Evolutionary conservation across 2,797 vertebrate genomes (phyloP).

Genomic region (Melopsittacus undulatus): DNA sequence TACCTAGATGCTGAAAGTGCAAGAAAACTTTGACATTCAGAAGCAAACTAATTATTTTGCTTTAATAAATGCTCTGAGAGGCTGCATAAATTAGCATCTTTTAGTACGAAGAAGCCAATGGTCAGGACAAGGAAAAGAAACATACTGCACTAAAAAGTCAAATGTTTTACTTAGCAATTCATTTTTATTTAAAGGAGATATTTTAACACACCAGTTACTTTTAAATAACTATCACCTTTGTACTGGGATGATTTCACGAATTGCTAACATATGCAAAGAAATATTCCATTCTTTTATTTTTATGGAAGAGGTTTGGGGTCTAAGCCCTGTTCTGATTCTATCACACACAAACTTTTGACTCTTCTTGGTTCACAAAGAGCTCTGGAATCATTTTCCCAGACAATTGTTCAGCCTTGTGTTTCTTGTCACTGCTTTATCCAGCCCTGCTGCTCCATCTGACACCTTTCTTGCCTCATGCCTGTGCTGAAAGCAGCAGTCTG

Average conservation of each 20-base stretch:
- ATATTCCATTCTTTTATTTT: neutral
- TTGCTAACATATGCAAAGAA: neutral
- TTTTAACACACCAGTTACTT: neutral
- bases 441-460: neutral
- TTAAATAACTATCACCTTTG: neutral
- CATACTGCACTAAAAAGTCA: neutral
- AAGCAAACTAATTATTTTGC: slow-evolving; percentile 28
- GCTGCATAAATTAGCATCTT: slow-evolving; percentile 27
- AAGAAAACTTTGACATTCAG: slow-evolving; percentile 54
- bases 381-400: neutral
- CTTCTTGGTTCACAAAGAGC: neutral
- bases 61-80: neutral
- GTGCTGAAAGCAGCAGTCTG: neutral
- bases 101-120: neutral
- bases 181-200: neutral
- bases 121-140: neutral
- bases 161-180: neutral
- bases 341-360: neutral
- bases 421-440: neutral
- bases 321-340: neutral
- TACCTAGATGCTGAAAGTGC: slow-evolving; percentile 24
- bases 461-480: neutral
- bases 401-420: neutral
- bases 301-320: neutral
- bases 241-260: neutral